Base-by-base conservation (phyloP, 2,113 vertebrate species). In the Microcebus lehilahytsara region DNA sequence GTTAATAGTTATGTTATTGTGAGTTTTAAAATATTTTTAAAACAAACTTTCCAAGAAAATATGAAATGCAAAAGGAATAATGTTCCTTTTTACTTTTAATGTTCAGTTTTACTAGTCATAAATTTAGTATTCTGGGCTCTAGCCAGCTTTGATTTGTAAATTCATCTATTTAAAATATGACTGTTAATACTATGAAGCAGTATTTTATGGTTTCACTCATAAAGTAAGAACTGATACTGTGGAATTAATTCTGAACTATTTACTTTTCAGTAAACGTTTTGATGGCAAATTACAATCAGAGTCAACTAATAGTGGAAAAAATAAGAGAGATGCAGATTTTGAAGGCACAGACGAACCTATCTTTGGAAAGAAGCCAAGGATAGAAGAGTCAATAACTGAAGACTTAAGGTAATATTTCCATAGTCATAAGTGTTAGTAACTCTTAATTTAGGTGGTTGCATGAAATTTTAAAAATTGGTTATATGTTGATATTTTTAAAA, bases 341-440 rank as follows among this genome's bases (percentile, higher is more conserved):
- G 98, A 99, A 30, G 97, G 94, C 22, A 97, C 98, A 11, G 99
- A 99, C 71, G 99, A 99, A 85, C 95, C 98, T 0, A 66, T 98
- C 95, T 98, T 99, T 58, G 99, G 97, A 74, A 99, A 99, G 97
- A 99, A 99, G 37, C 84, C 98, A 1, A 99, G 98, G 80, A 79
- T 99, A n/a, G 99, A 99, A 34, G 97, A 99, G 0, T 78, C 98
- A 27, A 40, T 98, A 22, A 91, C 98, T 2, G 99, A 99, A 92
- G 99, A 99, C 85, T 89, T 99, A 12, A 99, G 99, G 99, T 99
- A 98, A 98, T 99, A 96, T 27, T 27, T 9, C 30, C 4, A 5
- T 1, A 49, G 30, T 1, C 27, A 51, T 79, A 89, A 96, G 40
- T 87, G 51, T 85, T 92, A 89, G 34, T 91, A 72, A 83, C 14